Evolutionary conservation across 2,888 invertebrate species (phyloP), one percentile per base, ranked within the genome.

Genomic region (Agrilus mali): DNA sequence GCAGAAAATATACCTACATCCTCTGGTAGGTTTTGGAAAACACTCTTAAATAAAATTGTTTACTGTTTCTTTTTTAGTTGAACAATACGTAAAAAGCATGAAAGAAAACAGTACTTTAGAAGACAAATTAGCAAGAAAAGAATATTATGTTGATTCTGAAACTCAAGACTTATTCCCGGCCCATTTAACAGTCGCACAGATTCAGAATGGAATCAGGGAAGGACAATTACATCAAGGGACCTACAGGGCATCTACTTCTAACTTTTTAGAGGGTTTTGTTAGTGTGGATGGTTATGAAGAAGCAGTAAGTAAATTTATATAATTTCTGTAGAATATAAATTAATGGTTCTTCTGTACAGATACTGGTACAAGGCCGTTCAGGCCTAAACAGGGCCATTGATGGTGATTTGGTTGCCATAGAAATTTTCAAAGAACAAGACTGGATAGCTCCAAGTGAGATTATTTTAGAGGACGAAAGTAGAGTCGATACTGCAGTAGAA

Each of bases 371-470:
- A 78, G 93, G 94, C 1, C 77, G 84, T 46, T 73, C 77, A 42
- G 79, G 87, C 41, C 75, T 96, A 43, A 98, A 98, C 66, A 77
- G 98, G 47, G 90, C 94, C 3, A 86, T 97, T 0, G 89, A 97
- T 62, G 95, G 92, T 5, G 98, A 98, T 61, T 70, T 83, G 34
- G 95, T 98, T 5, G 97, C 93, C 5, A 70, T 98, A 41, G 81
- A 93, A 67, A 68, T 98, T 38, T 72, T 97, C 38, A 86, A 93
- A 0, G 78, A 94, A 69, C 75, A 77, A 7, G 75, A 96, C 56
- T 98, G 98, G 98, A 78, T 85, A 7, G 78, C 80, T 34, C 95
- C 95, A 0, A 90, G 90, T 61, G 90, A 86, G 52, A 78, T 88
- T 40, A 78, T 88, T 7, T 65, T 87, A 7, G 82, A 86, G 64